Percentiles rank a stretch among this genome's conserved stretches.
Evolutionary conservation across 2,113 vertebrate genomes (phyloP).

Genomic region (Oreochromis aureus): DNA sequence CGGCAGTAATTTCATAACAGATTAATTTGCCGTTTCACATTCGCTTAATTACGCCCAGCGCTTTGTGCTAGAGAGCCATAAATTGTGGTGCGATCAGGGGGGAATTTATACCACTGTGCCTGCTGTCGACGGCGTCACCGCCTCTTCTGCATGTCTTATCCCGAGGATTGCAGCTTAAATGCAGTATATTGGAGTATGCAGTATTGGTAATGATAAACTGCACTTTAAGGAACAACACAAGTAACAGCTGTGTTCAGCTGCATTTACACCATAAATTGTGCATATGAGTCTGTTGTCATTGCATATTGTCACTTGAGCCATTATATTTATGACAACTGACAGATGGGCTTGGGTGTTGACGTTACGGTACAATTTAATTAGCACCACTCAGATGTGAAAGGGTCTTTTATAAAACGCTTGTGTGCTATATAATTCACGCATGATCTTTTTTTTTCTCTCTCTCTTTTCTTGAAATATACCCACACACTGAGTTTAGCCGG

Average conservation of each 20-base stretch:
- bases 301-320: background rate
- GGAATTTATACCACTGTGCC: conserved; percentile 14
- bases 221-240: background rate
- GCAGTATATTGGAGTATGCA: background rate
- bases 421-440: background rate
- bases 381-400: background rate
- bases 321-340: background rate
- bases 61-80: conserved; percentile 44
- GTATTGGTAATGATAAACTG: background rate
- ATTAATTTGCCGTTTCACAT: conserved; percentile 54
- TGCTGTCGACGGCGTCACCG: background rate
- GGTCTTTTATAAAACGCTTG: background rate
- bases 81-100: conserved; percentile 27
- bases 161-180: background rate
- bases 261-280: background rate
- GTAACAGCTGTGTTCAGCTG: background rate
- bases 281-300: background rate
- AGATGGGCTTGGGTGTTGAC: background rate
- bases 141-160: background rate
- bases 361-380: background rate
- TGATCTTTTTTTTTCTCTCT: background rate
- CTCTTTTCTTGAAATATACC: background rate
- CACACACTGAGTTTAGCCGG: background rate
- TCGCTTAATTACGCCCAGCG: conserved; percentile 41
- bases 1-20: conserved; percentile 39